phyloP scores from a whole-genome alignment of 2,888 invertebrate species.

The Choreutis nemorana region DNA sequence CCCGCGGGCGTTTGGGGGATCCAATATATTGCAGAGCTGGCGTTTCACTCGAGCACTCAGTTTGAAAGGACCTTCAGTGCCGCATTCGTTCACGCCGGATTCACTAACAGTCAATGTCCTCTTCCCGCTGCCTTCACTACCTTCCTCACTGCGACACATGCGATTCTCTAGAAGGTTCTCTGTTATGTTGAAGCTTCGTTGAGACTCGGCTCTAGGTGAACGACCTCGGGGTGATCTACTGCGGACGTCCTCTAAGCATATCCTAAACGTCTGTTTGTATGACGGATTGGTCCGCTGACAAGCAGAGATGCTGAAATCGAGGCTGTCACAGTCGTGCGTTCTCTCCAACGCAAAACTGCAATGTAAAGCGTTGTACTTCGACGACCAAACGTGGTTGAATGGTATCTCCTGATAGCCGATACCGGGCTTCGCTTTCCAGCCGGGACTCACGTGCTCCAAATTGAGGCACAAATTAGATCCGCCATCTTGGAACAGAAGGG shows the following conservation, averaged over 20 bases:
- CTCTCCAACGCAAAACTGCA: slow-evolving; percentile 88
- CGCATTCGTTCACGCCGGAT: slow-evolving; percentile 68
- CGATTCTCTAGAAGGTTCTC: slow-evolving; percentile 55
- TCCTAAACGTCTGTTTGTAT: slow-evolving; percentile 57
- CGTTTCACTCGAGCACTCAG: slow-evolving; percentile 64
- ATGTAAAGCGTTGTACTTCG: slow-evolving; percentile 85
- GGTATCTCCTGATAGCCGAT: slow-evolving; percentile 89
- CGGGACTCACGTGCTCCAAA: slow-evolving; percentile 86
- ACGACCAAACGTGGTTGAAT: slow-evolving; percentile 91
- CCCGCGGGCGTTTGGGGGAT: slow-evolving; percentile 90
- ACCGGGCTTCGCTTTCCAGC: slow-evolving; percentile 89
- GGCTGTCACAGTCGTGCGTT: slow-evolving; percentile 64
- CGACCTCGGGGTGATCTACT: slow-evolving; percentile 54
- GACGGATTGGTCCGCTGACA: slow-evolving; percentile 59
- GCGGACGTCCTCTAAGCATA: slow-evolving; percentile 51
- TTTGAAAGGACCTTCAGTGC: slow-evolving; percentile 69
- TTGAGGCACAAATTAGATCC: slow-evolving; percentile 88
- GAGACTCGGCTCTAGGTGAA: slow-evolving; percentile 54
- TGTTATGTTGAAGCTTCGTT: slow-evolving; percentile 56
- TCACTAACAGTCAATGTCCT: slow-evolving; percentile 68
- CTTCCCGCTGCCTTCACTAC: slow-evolving; percentile 47
- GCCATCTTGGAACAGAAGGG: slow-evolving; percentile 88
- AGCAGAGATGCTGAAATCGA: slow-evolving; percentile 53
- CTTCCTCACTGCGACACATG: slow-evolving; percentile 55
- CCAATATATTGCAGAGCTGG: slow-evolving; percentile 72